Evolutionary conservation across 2,113 vertebrate species (phyloP).

Genomic region (Panthera uncia): DNA sequence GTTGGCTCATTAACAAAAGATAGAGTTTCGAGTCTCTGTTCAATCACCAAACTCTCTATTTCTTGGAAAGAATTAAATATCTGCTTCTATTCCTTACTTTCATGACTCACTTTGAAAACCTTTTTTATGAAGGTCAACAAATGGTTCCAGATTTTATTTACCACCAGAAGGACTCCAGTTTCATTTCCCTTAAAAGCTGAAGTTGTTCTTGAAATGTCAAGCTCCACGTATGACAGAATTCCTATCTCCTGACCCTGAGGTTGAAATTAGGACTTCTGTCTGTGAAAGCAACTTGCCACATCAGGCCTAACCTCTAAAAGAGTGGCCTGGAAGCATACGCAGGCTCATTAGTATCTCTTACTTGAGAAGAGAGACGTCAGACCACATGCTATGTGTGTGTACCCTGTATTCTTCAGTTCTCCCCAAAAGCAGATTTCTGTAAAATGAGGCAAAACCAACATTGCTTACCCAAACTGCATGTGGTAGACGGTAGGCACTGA

Average conservation of each 20-base stretch:
- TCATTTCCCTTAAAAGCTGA: neutral
- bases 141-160: neutral
- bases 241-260: neutral
- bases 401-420: neutral
- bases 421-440: neutral
- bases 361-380: neutral
- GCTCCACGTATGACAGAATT: neutral
- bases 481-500: neutral
- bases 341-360: neutral
- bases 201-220: neutral
- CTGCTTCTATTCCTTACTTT: conserved; percentile 6
- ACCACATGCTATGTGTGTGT: neutral
- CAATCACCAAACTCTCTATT: neutral
- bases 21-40: neutral
- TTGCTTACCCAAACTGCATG: neutral
- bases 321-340: neutral
- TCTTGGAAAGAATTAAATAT: neutral
- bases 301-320: neutral
- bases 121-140: neutral
- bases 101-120: neutral
- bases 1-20: neutral
- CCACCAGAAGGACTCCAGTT: neutral
- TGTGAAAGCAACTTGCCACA: neutral
- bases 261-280: neutral
- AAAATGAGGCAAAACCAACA: neutral